phyloP scores from a whole-genome alignment of 1,140 invertebrate species.

The Macrostomum lignano region DNA sequence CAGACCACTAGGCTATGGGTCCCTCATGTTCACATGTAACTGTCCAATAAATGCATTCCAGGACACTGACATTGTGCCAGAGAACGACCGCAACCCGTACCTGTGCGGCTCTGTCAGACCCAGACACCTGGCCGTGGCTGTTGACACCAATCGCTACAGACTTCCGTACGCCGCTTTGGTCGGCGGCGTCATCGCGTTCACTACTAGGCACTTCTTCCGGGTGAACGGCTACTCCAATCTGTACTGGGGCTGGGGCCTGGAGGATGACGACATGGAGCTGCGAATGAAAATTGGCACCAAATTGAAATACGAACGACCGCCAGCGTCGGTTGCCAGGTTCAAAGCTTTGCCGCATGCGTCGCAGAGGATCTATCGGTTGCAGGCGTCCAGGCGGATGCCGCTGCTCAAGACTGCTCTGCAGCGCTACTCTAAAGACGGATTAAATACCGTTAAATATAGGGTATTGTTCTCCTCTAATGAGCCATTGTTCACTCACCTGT shows the following conservation, averaged over 20 bases:
- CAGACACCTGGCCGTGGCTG: slow-evolving; percentile 67
- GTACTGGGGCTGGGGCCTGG: slow-evolving; percentile 46
- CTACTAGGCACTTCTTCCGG: slow-evolving; percentile 32
- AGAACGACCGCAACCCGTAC: slow-evolving; percentile 55
- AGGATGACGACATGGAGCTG: slow-evolving; percentile 42
- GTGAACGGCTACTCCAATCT: slow-evolving; percentile 72
- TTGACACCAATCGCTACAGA: slow-evolving; percentile 63
- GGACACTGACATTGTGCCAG: slow-evolving; percentile 68
- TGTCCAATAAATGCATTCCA: too few species aligned
- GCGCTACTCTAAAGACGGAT: slow-evolving; percentile 29
- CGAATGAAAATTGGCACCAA: too few species aligned
- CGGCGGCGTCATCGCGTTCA: slow-evolving; percentile 37
- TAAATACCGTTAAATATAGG: slow-evolving; percentile 29
- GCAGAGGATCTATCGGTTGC: too few species aligned
- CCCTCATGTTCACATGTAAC: too few species aligned
- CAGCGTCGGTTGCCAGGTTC: too few species aligned
- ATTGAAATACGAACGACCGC: too few species aligned
- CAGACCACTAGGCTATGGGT: too few species aligned
- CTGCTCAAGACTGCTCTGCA: too few species aligned
- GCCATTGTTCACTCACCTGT: too few species aligned
- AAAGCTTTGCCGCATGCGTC: too few species aligned
- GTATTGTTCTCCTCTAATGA: too few species aligned
- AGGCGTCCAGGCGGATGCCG: too few species aligned
- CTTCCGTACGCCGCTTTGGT: slow-evolving; percentile 62
- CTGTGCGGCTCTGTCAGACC: slow-evolving; percentile 64